Evolutionary conservation across 2,797 vertebrate species (phyloP), one percentile per base, ranked within the genome.

Genomic region (Chrosomus eos): DNA sequence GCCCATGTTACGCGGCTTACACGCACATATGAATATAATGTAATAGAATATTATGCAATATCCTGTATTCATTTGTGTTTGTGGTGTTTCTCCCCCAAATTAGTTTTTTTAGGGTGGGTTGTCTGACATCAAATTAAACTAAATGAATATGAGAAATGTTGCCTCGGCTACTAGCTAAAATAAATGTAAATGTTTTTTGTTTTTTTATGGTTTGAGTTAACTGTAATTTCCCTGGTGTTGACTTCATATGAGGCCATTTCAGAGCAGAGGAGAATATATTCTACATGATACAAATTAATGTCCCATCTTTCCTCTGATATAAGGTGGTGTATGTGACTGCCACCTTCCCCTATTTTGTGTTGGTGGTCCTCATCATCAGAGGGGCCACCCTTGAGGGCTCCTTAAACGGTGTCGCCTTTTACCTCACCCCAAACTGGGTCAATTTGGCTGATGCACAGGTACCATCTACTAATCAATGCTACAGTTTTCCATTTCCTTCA

Each of bases 321-420:
- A 86, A 96, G 96, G 94, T 96, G 88, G 96, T 97, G 60, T 97
- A 97, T 79, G 95, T 97, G 13, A 97, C 96, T 0, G 96, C 96
- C 26, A 97, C 96, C 4, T 96, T 96, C 85, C 96, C 96, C 0
- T 96, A 97, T 90, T 87, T 96, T 62, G 95, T 97, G 45, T 94
- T 97, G 28, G 82, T 96, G 31, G 95, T 96, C 51, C 84, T 96
- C 89, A 92, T 97, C 80, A 96, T 96, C 90, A 93, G 95, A 90
- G 96, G 96, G 0, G 96, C 95, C 3, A 96, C 96, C 0, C 93
- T 96, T 80, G 94, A 96, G 83, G 96, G 96, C 10, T 96, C 96
- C 58, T 92, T 96, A 2, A 93, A 96, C 64, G 96, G 96, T 2
- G 90, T 96, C 4, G 84, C 93, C 14, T 97, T 97, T 92, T 97